These are phyloP conservation scores for Lumbricus terrestris DNA, from an alignment of 2,888 invertebrate genomes.

Conservation along the genomic window DNA sequence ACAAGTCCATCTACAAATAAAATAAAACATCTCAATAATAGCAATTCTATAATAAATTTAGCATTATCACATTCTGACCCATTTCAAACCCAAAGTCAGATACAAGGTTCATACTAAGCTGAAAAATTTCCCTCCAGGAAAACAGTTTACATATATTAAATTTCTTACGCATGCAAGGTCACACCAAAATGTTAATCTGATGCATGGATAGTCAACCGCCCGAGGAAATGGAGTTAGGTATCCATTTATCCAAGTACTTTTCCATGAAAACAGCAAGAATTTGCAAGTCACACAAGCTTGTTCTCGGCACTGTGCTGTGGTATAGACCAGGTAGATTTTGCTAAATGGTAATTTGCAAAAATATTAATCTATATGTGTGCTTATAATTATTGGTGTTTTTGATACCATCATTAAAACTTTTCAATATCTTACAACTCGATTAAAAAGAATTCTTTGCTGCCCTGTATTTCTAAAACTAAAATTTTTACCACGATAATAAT, in stretches of 20 bases:
- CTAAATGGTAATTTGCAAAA: background rate
- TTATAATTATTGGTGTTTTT: no score
- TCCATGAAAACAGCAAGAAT: background rate
- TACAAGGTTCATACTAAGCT: background rate
- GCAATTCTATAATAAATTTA: background rate
- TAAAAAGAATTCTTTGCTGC: no score
- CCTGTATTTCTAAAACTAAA: no score
- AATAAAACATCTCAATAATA: background rate
- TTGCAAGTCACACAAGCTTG: background rate
- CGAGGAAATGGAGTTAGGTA: no score
- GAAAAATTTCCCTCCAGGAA: background rate
- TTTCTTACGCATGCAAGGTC: no score
- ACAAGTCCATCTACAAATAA: constrained; percentile 65
- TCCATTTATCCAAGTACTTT: no score
- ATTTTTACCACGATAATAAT: no score
- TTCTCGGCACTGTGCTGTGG: background rate
- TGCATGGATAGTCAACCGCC: no score
- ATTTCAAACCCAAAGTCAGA: background rate
- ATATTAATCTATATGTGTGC: background rate
- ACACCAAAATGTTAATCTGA: no score
- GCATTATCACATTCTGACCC: background rate
- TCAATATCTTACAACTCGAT: no score
- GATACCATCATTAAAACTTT: no score
- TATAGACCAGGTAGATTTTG: background rate
- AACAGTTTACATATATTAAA: no score